Evolutionary conservation across 2,888 invertebrate species (phyloP).

Genomic region (Dermolepida albohirtum): DNA sequence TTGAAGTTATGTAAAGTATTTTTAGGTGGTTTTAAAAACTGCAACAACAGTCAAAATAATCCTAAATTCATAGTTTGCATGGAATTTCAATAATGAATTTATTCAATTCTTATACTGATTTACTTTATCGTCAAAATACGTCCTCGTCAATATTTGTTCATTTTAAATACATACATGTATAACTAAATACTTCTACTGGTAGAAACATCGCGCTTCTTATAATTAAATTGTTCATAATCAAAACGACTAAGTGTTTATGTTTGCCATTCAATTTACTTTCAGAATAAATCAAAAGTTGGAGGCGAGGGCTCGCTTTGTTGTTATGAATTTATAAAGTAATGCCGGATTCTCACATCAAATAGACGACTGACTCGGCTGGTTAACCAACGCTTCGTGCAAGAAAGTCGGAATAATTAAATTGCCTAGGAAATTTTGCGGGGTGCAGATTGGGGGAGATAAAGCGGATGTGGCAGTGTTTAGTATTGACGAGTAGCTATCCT

Average conservation of each 20-base stretch:
- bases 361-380: conserved; percentile 3
- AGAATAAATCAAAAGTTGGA: conserved; percentile 33
- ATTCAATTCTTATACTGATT: too few relatives aligned
- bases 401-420: conserved; percentile 33
- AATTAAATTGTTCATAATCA: conserved; percentile 29
- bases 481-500: conserved; percentile 9
- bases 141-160: too few relatives aligned
- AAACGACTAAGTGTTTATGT: conserved; percentile 15
- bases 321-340: conserved; percentile 31
- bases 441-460: conserved; percentile 30
- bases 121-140: too few relatives aligned
- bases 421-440: conserved; percentile 32
- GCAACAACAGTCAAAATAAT: too few relatives aligned
- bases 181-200: neutral
- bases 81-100: too few relatives aligned
- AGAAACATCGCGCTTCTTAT: neutral
- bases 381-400: conserved; percentile 8
- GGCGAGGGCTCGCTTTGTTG: conserved; percentile 18
- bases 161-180: too few relatives aligned
- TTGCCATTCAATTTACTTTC: conserved; percentile 35
- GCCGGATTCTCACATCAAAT: conserved; percentile 2
- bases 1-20: too few relatives aligned
- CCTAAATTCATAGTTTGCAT: too few relatives aligned
- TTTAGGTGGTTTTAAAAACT: too few relatives aligned
- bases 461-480: conserved; percentile 8